A percentile compares a stretch with the other conserved stretches of the same genome.
Evolutionary conservation across 2,797 vertebrate species (phyloP).

Genomic region (Danio jaintianensis): DNA sequence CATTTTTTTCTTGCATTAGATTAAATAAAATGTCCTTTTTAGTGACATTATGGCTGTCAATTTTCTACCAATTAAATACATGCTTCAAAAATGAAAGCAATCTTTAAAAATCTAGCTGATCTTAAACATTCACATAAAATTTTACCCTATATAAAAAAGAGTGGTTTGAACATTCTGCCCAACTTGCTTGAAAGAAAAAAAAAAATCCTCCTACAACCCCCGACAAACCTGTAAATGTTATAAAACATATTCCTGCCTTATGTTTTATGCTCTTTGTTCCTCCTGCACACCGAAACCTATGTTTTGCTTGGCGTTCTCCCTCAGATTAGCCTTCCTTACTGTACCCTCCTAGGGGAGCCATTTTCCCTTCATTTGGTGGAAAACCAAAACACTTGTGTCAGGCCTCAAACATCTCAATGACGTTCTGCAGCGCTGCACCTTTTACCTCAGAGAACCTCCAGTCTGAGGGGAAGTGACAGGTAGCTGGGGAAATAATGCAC

Average conservation of each 20-base stretch:
- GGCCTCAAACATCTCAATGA: slow-evolving; percentile 73
- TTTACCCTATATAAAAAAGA: not conserved
- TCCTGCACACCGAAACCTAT: slow-evolving; percentile 75
- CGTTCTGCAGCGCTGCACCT: slow-evolving; percentile 43
- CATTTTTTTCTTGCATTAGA: too few species aligned
- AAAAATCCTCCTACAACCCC: too few species aligned
- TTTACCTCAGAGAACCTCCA: slow-evolving; percentile 66
- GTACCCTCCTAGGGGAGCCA: slow-evolving; percentile 77
- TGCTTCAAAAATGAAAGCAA: not conserved
- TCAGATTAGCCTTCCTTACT: slow-evolving; percentile 69
- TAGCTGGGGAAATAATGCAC: slow-evolving; percentile 52
- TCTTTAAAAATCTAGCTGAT: not conserved
- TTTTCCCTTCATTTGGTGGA: slow-evolving; percentile 74
- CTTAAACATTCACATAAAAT: not conserved
- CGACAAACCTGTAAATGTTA: slow-evolving; percentile 70
- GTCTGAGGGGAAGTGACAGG: slow-evolving; percentile 65
- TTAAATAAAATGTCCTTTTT: not conserved
- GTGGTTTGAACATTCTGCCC: not conserved
- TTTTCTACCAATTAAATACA: not conserved
- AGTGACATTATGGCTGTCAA: too few species aligned
- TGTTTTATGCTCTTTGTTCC: slow-evolving; percentile 69
- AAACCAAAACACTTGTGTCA: slow-evolving; percentile 71
- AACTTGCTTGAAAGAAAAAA: too few species aligned
- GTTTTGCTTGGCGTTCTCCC: slow-evolving; percentile 76
- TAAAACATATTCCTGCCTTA: slow-evolving; percentile 70